Conservation (phyloP, 2,113 vertebrate species). For the Channa maculata region DNA sequence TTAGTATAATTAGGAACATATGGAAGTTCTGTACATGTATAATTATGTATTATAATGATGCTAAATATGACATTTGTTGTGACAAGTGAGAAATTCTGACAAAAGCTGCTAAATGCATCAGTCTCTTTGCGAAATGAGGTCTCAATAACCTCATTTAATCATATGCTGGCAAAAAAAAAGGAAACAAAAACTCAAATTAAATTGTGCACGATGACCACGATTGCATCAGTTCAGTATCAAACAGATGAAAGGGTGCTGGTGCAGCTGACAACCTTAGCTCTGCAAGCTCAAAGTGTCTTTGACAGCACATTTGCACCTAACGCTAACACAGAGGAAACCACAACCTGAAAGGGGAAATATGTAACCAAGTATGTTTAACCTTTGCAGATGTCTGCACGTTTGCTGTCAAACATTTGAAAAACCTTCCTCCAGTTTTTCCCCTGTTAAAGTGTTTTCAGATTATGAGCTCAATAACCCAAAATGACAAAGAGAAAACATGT, state of each 20-base stretch:
- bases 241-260: neutral
- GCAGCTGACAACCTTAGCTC: neutral
- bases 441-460: too few relatives aligned
- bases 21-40: too few relatives aligned
- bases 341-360: constrained; percentile 45
- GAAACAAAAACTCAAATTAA: neutral
- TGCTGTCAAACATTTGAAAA: neutral
- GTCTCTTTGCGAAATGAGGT: too few relatives aligned
- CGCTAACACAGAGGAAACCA: constrained; percentile 37
- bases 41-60: too few relatives aligned
- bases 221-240: neutral
- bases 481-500: too few relatives aligned
- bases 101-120: too few relatives aligned
- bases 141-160: too few relatives aligned
- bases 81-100: too few relatives aligned
- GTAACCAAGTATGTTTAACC: constrained; percentile 3
- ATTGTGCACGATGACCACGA: neutral
- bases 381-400: constrained; percentile 13
- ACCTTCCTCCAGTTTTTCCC: too few relatives aligned
- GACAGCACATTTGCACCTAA: constrained; percentile 33
- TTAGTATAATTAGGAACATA: too few relatives aligned
- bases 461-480: too few relatives aligned
- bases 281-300: neutral
- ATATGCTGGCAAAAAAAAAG: neutral
- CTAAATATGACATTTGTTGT: too few relatives aligned